phyloP scores from a whole-genome alignment of 2,888 invertebrate species.

The Melangyna quadrimaculata region DNA sequence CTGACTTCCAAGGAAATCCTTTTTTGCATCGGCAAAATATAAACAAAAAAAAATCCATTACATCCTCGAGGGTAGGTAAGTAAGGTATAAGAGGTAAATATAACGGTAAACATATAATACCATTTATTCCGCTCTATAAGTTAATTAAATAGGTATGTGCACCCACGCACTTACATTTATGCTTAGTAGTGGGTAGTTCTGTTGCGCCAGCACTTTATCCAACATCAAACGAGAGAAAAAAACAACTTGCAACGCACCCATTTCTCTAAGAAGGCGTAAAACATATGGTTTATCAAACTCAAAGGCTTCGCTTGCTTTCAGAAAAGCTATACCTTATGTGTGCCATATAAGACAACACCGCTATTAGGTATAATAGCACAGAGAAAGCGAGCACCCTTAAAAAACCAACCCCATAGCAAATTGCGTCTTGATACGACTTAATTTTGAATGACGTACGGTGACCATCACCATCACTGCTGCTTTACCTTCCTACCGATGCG shows the following conservation, averaged over 20 bases:
- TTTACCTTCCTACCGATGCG: background rate
- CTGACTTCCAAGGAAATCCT: slow-evolving; percentile 4
- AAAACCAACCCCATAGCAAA: slow-evolving; percentile 17
- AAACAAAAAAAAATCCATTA: background rate
- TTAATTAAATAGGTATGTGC: slow-evolving; percentile 56
- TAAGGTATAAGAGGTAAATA: too few relatives aligned
- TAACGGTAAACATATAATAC: slow-evolving; percentile 2
- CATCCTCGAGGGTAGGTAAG: background rate
- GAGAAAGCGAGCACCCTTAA: slow-evolving; percentile 12
- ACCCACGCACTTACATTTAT: slow-evolving; percentile 47
- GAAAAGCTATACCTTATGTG: background rate
- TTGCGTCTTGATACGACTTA: slow-evolving; percentile 48
- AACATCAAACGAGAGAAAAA: slow-evolving; percentile 14
- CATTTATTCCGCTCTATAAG: slow-evolving; percentile 64
- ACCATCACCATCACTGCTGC: background rate
- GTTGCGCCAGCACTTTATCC: slow-evolving; percentile 20
- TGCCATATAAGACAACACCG: background rate
- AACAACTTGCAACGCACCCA: slow-evolving; percentile 15
- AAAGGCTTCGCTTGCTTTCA: slow-evolving; percentile 33
- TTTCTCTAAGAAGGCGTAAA: slow-evolving; percentile 10
- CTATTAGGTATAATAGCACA: background rate
- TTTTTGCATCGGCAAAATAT: background rate
- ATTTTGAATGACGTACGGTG: slow-evolving; percentile 58
- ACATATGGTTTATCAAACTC: slow-evolving; percentile 31
- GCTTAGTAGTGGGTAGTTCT: slow-evolving; percentile 37